These are phyloP conservation scores for Apeira syringaria DNA, from an alignment of 2,888 invertebrate species.

Conservation along the genomic window DNA sequence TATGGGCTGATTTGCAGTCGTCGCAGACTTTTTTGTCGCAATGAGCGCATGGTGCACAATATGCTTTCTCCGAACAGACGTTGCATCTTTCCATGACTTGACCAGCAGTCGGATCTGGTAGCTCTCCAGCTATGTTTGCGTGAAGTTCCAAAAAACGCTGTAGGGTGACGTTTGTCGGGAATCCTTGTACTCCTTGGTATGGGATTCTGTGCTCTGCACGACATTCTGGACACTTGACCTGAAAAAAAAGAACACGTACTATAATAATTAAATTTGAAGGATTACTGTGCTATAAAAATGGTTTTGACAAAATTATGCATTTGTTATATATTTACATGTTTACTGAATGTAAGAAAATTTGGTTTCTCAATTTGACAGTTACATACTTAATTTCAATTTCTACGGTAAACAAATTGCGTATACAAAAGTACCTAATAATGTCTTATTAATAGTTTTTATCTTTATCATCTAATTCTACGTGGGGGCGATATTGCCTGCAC, in stretches of 20 bases:
- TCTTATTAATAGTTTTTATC: too few species aligned
- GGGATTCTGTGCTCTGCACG: slow-evolving; percentile 98
- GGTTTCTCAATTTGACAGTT: too few species aligned
- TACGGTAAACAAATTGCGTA: too few species aligned
- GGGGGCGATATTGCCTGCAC: too few species aligned
- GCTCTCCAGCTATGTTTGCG: slow-evolving; percentile 95
- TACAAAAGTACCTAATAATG: too few species aligned
- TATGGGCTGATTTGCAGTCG: slow-evolving; percentile 97
- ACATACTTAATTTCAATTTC: too few species aligned
- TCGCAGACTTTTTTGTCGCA: slow-evolving; percentile 99
- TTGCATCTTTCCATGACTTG: slow-evolving; percentile 97
- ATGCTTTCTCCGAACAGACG: slow-evolving; percentile 96
- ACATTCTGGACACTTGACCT: slow-evolving; percentile 99
- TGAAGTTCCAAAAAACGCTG: slow-evolving; percentile 97
- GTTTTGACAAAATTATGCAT: too few species aligned
- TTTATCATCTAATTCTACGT: too few species aligned
- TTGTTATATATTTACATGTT: too few species aligned
- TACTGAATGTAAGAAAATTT: too few species aligned
- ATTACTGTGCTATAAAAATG: too few species aligned
- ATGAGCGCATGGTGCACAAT: slow-evolving; percentile 94
- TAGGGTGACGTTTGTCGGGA: slow-evolving; percentile 97
- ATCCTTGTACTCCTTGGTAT: slow-evolving; percentile 96
- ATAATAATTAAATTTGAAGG: too few species aligned
- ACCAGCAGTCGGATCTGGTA: slow-evolving; percentile 95
- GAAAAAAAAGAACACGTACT: slow-evolving; percentile 37